Conservation (phyloP, 2,113 vertebrate species). For the Rhea americana region DNA sequence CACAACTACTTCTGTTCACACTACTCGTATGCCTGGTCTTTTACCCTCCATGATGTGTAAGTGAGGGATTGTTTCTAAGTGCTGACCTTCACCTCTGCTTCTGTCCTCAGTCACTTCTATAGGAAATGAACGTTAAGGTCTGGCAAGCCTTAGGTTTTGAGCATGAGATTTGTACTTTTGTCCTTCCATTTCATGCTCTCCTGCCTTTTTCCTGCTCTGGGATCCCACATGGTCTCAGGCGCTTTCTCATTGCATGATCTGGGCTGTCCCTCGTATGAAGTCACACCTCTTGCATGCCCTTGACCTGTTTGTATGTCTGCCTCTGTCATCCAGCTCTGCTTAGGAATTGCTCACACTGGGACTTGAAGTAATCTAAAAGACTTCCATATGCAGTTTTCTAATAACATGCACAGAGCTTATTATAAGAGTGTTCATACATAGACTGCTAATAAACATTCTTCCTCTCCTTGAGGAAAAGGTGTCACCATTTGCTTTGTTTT, state of each 20-base stretch:
- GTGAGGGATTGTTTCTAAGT: neutral
- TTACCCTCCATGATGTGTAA: neutral
- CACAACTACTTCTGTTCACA: neutral
- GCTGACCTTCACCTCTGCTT: neutral
- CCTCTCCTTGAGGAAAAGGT: neutral
- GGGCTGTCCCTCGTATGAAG: neutral
- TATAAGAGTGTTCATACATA: neutral
- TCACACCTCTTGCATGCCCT: neutral
- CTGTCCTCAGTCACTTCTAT: neutral
- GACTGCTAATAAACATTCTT: conserved; percentile 43
- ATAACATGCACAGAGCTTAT: neutral
- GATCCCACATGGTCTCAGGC: neutral
- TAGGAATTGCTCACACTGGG: neutral
- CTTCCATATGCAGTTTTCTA: neutral
- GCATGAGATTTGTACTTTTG: neutral
- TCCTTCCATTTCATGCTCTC: neutral
- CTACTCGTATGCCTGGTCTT: neutral
- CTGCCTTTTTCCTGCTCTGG: neutral
- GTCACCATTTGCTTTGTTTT: neutral
- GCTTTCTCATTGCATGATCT: neutral
- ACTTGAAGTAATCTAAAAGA: neutral
- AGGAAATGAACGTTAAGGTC: neutral
- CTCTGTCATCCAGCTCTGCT: accelerated
- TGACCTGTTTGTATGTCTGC: neutral
- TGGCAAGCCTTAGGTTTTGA: neutral